phyloP scores from a whole-genome alignment of 2,113 vertebrate genomes.

The Cranoglanis bouderius region DNA sequence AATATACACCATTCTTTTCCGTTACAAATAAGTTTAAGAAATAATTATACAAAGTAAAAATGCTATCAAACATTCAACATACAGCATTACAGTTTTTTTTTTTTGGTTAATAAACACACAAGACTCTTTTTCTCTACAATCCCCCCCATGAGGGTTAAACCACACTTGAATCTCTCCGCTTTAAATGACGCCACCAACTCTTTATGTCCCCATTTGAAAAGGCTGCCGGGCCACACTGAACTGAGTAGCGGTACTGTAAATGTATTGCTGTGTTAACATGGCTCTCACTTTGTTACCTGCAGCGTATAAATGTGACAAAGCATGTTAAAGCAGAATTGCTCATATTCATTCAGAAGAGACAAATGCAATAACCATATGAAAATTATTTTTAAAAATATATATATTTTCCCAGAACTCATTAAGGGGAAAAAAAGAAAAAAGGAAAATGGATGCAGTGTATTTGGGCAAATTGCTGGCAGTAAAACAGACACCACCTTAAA shows the following conservation, averaged over 20 bases:
- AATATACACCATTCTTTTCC: conserved; percentile 39
- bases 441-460: conserved; percentile 57
- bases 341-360: conserved; percentile 72
- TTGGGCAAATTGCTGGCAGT: conserved; percentile 9
- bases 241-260: conserved; percentile 97
- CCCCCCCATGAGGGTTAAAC: conserved; percentile 53
- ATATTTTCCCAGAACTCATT: conserved; percentile 22
- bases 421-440: conserved; percentile 23
- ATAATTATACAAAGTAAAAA: conserved; percentile 50
- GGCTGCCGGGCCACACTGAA: conserved; percentile 88
- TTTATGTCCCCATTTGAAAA: conserved; percentile 99
- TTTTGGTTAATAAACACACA: conserved; percentile 20
- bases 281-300: conserved; percentile 99
- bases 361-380: conserved; percentile 68
- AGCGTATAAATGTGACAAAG: conserved; percentile 99
- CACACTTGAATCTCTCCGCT: conserved; percentile 62
- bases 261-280: conserved; percentile 99
- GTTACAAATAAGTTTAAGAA: conserved; percentile 39
- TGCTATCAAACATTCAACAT: conserved; percentile 36
- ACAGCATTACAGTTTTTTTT: conserved; percentile 33
- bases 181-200: conserved; percentile 77
- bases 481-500: neutral
- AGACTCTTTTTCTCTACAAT: conserved; percentile 46
- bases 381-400: neutral
- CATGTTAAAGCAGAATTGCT: conserved; percentile 97